Evolutionary conservation across 2,888 invertebrate species (phyloP).

Genomic region (Zaprionus lineosus): DNA sequence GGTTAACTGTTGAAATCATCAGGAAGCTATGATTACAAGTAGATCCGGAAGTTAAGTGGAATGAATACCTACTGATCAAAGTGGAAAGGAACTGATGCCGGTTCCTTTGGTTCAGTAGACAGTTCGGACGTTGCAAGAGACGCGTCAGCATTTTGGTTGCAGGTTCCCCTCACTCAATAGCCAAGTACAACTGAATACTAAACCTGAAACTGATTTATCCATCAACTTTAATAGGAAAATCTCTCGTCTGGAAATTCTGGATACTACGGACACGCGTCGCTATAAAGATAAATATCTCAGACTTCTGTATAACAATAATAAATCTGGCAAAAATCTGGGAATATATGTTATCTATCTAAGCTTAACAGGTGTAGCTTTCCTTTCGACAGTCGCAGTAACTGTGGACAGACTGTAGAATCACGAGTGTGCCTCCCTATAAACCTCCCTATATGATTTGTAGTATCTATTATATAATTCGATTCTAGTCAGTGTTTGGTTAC

Average conservation of each 20-base stretch:
- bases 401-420: no score
- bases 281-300: slow-evolving; percentile 29
- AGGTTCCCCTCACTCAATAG: neutral
- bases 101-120: slow-evolving; percentile 48
- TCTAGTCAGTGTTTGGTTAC: no score
- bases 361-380: neutral
- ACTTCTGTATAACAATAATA: slow-evolving; percentile 9
- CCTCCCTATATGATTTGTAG: no score
- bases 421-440: no score
- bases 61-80: slow-evolving; percentile 66
- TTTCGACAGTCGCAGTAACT: no score
- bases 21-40: no score
- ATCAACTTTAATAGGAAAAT: slow-evolving; percentile 19
- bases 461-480: no score
- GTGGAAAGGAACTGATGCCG: slow-evolving; percentile 67
- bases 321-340: slow-evolving; percentile 14
- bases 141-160: slow-evolving; percentile 30
- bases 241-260: neutral
- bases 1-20: slow-evolving; percentile 66
- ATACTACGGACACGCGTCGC: neutral
- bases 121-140: slow-evolving; percentile 38
- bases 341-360: neutral
- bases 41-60: no score
- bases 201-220: neutral
- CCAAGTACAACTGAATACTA: slow-evolving; percentile 11